Evolutionary conservation across 2,113 vertebrate species (phyloP).

Genomic region (Zeus faber): DNA sequence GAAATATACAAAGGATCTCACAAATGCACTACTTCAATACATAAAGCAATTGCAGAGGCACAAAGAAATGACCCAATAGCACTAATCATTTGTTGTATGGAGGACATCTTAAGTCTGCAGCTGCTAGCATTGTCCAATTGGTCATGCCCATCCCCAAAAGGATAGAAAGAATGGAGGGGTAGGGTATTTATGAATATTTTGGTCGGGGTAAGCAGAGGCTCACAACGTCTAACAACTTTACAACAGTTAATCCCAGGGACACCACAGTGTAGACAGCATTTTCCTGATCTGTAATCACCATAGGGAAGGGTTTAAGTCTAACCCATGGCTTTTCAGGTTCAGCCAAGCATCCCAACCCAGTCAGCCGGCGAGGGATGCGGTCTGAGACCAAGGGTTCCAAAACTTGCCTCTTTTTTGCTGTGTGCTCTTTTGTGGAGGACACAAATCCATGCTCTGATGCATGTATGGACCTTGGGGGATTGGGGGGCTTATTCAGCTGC

Average conservation of each 20-base stretch:
- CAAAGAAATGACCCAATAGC: slow-evolving; percentile 26
- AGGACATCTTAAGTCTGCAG: slow-evolving; percentile 58
- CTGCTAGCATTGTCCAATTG: slow-evolving; percentile 60
- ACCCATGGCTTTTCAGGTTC: slow-evolving; percentile 52
- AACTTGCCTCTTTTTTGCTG: slow-evolving; percentile 23
- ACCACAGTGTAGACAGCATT: slow-evolving; percentile 21
- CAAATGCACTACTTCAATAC: slow-evolving; percentile 8
- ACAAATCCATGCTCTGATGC: slow-evolving; percentile 43
- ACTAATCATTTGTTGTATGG: slow-evolving; percentile 23
- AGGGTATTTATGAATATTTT: slow-evolving; percentile 42
- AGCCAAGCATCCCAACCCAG: slow-evolving; percentile 47
- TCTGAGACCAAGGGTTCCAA: slow-evolving; percentile 13
- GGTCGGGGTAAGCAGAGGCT: slow-evolving; percentile 22
- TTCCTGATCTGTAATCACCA: slow-evolving; percentile 30
- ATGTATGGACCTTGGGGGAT: slow-evolving; percentile 22
- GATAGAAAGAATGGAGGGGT: slow-evolving; percentile 26
- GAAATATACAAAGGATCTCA: background rate
- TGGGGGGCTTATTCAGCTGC: slow-evolving; percentile 16
- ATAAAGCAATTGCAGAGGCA: slow-evolving; percentile 17
- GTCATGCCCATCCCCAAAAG: slow-evolving; percentile 50
- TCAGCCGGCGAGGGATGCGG: slow-evolving; percentile 29
- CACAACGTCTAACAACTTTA: slow-evolving; percentile 34
- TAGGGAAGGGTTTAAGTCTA: slow-evolving; percentile 42
- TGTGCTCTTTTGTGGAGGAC: slow-evolving; percentile 45
- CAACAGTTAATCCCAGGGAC: slow-evolving; percentile 27